A percentile compares a stretch with the other conserved stretches of the same genome.
Conservation (phyloP, 2,797 vertebrate species). For the Masticophis lateralis region DNA sequence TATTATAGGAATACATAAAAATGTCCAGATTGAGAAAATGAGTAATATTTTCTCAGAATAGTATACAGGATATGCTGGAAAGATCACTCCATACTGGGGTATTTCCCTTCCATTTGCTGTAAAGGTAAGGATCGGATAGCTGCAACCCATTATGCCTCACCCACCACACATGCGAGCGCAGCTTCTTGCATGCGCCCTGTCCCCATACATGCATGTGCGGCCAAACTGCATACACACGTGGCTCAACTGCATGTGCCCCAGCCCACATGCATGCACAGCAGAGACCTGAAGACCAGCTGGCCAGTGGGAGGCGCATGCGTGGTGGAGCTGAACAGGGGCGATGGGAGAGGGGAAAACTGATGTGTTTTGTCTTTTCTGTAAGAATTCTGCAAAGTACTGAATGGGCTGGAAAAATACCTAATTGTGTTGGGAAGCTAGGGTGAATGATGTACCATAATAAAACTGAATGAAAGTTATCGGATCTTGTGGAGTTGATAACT, state of each 20-base stretch:
- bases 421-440: not conserved
- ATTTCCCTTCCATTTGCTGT: not conserved
- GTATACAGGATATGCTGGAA: not conserved
- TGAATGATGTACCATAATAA: not conserved
- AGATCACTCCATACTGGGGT: not conserved
- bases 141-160: not conserved
- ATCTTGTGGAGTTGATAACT: not conserved
- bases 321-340: too few relatives aligned
- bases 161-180: too few relatives aligned
- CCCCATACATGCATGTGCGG: too few relatives aligned
- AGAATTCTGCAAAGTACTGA: not conserved
- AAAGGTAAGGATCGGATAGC: not conserved
- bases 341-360: not conserved
- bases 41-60: not conserved
- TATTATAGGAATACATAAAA: not conserved
- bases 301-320: too few relatives aligned
- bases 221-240: too few relatives aligned
- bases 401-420: not conserved
- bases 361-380: not conserved
- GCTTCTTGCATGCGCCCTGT: too few relatives aligned
- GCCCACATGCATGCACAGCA: too few relatives aligned
- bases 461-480: not conserved
- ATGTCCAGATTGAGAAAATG: not conserved
- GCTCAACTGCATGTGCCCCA: too few relatives aligned
- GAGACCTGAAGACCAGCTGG: too few relatives aligned